phyloP scores from a whole-genome alignment of 2,113 vertebrate species.

The Emydura subglobosa region DNA sequence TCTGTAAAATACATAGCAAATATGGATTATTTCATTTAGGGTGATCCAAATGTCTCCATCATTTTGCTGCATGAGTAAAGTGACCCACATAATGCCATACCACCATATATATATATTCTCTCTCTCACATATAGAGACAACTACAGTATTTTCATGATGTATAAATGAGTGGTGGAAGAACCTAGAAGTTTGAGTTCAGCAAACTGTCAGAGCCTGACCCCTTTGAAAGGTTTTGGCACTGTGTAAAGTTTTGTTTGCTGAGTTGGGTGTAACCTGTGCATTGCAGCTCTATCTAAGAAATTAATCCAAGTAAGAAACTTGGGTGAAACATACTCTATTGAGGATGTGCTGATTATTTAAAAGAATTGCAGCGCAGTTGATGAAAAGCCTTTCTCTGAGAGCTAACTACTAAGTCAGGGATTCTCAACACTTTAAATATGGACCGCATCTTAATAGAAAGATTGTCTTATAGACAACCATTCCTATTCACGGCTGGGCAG shows the following conservation, averaged over 20 bases:
- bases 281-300: background rate
- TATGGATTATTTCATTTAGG: background rate
- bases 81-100: background rate
- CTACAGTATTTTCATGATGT: accelerated
- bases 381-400: too few species aligned
- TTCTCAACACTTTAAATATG: background rate
- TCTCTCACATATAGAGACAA: background rate
- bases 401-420: too few species aligned
- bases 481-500: background rate
- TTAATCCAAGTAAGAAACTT: background rate
- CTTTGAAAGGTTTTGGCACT: accelerated
- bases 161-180: background rate
- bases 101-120: background rate
- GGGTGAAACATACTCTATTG: too few species aligned
- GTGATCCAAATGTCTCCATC: conserved; percentile 24
- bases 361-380: too few species aligned
- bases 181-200: accelerated
- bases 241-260: background rate
- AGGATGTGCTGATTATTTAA: too few species aligned
- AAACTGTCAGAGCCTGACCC: background rate
- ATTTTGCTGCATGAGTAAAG: background rate
- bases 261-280: background rate
- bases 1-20: background rate
- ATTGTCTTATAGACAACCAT: background rate
- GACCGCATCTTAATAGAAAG: too few species aligned